Conservation (phyloP, 2,113 vertebrate genomes). For the Neopipo cinnamomea region DNA sequence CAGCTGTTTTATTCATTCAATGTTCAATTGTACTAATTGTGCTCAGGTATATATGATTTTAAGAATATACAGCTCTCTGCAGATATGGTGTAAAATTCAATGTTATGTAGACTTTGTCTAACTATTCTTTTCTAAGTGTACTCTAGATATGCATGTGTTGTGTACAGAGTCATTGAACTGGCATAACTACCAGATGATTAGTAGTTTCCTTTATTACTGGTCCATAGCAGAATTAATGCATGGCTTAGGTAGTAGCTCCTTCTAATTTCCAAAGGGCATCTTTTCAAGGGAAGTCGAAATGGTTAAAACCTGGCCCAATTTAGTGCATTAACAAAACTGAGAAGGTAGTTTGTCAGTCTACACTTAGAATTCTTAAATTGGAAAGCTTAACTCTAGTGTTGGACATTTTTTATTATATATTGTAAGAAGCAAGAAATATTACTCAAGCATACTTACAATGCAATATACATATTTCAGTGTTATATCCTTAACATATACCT, state of each 20-base stretch:
- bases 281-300: not conserved
- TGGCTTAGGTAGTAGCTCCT: not conserved
- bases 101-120: not conserved
- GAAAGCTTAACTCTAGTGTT: not conserved
- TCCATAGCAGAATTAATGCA: not conserved
- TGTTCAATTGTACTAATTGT: fast-evolving
- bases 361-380: not conserved
- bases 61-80: not conserved
- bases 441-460: not conserved
- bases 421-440: not conserved
- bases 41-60: not conserved
- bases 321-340: not conserved
- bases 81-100: not conserved
- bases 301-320: not conserved
- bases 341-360: not conserved
- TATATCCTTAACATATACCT: not conserved
- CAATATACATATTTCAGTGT: not conserved
- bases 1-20: not conserved
- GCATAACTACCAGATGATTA: not conserved
- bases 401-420: not conserved
- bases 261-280: not conserved
- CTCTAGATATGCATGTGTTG: not conserved
- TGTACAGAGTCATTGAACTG: not conserved
- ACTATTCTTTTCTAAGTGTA: not conserved
- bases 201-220: not conserved